A percentile compares a stretch with the other conserved stretches of the same genome.
Evolutionary conservation across 2,797 vertebrate species (phyloP).

Genomic region (Halcyon chelicuti): DNA sequence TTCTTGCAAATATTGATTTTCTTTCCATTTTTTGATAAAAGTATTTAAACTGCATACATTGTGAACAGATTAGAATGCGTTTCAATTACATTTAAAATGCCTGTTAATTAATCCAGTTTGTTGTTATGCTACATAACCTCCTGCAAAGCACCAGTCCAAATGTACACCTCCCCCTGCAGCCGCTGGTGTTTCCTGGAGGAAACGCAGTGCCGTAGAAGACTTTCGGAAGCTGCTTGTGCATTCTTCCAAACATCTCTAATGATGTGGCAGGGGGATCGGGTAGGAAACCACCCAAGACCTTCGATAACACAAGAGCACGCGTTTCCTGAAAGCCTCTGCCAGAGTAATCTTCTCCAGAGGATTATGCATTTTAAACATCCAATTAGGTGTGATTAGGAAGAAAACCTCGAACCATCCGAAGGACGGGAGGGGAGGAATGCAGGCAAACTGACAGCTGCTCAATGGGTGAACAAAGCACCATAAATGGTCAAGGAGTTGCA

Average conservation of each 20-base stretch:
- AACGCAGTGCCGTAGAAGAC: not conserved
- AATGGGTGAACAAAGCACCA: not conserved
- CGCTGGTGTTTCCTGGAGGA: not conserved
- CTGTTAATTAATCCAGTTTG: not conserved
- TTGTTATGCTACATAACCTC: not conserved
- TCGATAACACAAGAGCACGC: not conserved
- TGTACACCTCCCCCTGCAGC: not conserved
- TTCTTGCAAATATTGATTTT: not conserved
- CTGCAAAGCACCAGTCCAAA: not conserved
- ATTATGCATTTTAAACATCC: constrained; percentile 55
- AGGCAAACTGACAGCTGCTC: constrained; percentile 38
- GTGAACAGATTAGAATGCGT: not conserved
- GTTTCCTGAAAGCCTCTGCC: constrained; percentile 9
- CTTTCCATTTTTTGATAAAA: not conserved
- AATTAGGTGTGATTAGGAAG: constrained; percentile 40
- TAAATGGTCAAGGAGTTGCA: constrained; percentile 16
- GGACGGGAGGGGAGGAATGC: not conserved
- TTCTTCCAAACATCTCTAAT: not conserved
- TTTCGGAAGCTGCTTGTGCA: not conserved
- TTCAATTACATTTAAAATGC: not conserved
- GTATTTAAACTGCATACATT: accelerated
- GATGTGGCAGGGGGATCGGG: not conserved
- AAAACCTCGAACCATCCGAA: not conserved
- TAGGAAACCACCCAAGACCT: not conserved
- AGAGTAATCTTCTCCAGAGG: constrained; percentile 32